Percentiles rank a stretch among this genome's conserved stretches.
phyloP scores from a whole-genome alignment of 2,113 vertebrate genomes.

The Lepus americanus region DNA sequence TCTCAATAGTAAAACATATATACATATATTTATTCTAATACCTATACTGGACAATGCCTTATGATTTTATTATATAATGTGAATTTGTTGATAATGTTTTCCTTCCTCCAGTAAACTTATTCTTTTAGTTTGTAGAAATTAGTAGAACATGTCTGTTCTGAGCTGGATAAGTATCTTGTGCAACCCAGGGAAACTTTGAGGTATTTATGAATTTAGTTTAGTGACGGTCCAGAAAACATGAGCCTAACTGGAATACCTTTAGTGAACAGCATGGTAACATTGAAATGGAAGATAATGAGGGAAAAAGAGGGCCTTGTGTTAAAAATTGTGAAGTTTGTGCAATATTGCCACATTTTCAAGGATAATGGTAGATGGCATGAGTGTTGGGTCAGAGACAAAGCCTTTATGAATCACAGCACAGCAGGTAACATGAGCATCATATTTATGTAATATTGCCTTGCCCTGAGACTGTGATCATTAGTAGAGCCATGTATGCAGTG shows the following conservation, averaged over 20 bases:
- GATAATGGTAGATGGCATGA: neutral
- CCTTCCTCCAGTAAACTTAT: neutral
- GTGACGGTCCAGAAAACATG: neutral
- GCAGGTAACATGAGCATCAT: neutral
- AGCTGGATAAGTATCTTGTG: neutral
- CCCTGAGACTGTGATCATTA: fast-evolving
- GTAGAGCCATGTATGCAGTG: fast-evolving
- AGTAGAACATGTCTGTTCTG: neutral
- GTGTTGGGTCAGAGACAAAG: neutral
- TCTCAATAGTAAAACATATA: neutral
- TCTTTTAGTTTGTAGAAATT: neutral
- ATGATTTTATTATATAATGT: neutral
- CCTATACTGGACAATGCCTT: neutral
- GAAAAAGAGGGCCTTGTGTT: neutral
- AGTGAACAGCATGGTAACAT: neutral
- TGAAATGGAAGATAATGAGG: neutral
- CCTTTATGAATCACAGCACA: neutral
- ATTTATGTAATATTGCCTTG: neutral
- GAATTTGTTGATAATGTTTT: neutral
- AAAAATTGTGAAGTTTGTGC: neutral
- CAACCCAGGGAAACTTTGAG: neutral
- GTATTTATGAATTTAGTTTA: neutral
- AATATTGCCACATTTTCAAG: neutral
- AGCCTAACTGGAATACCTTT: neutral
- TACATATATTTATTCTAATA: neutral